Conservation (phyloP, 2,113 vertebrate species). For the Sprattus sprattus region DNA sequence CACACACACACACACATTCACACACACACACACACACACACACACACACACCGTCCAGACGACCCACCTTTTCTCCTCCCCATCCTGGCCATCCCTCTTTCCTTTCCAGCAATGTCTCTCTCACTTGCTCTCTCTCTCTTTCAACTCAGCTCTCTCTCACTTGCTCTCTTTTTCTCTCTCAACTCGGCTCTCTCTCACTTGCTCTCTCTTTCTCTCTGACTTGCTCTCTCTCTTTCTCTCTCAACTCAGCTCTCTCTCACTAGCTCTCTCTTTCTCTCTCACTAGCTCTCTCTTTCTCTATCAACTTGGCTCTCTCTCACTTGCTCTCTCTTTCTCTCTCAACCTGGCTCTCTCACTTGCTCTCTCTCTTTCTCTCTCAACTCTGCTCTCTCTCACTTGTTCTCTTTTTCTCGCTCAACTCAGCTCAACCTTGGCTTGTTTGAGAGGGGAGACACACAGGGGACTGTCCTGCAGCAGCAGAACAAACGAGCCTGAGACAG, state of each 20-base stretch:
- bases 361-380: neutral
- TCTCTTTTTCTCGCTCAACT: neutral
- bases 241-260: neutral
- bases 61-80: neutral
- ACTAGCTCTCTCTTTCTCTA: too few species aligned
- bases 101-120: neutral
- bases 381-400: neutral
- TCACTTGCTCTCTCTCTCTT: too few species aligned
- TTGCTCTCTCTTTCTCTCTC: too few species aligned
- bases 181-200: too few species aligned
- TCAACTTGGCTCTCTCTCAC: too few species aligned
- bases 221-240: too few species aligned
- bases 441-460: constrained; percentile 11
- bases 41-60: neutral
- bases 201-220: too few species aligned
- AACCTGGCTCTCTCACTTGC: too few species aligned
- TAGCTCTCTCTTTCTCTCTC: too few species aligned
- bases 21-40: neutral
- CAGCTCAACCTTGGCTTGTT: constrained; percentile 28
- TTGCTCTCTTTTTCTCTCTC: too few species aligned
- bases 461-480: neutral
- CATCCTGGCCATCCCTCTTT: neutral
- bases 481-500: neutral
- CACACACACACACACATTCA: neutral
- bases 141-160: too few species aligned